Percentiles rank a stretch among this genome's conserved stretches.
phyloP scores from a whole-genome alignment of 2,797 vertebrate genomes.

The Macropus fuliginosus region DNA sequence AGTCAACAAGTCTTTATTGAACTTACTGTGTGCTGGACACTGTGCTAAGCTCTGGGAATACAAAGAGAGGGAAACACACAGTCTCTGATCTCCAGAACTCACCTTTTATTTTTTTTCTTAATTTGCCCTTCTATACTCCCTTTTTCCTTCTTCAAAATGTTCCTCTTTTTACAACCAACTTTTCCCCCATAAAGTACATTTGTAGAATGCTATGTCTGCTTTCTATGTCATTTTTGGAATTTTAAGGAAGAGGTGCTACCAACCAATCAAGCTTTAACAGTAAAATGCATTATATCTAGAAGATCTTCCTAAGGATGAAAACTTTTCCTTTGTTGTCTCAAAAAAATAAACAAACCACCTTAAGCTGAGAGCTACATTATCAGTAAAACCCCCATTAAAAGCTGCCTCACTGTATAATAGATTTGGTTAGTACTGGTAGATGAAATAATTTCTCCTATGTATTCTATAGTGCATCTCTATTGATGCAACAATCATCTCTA shows the following conservation, averaged over 20 bases:
- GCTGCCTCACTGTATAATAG: background rate
- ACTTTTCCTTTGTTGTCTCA: background rate
- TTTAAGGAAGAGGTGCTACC: background rate
- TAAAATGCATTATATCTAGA: conserved; percentile 20
- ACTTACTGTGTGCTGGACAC: background rate
- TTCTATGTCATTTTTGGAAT: conserved; percentile 41
- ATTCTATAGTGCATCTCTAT: conserved; percentile 5
- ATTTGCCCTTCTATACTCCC: background rate
- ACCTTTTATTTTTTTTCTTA: too few species aligned
- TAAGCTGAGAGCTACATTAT: conserved; percentile 43
- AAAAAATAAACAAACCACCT: conserved; percentile 1
- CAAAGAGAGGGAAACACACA: background rate
- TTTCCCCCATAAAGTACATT: background rate
- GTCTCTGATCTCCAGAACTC: background rate
- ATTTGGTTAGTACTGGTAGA: conserved; percentile 22
- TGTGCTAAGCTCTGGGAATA: background rate
- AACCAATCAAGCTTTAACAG: conserved; percentile 37
- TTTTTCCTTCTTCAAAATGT: conserved; percentile 3
- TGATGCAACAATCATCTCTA: background rate
- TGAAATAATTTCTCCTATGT: conserved; percentile 38
- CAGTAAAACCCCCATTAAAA: conserved; percentile 39
- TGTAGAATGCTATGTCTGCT: conserved; percentile 3
- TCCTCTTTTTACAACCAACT: conserved; percentile 41
- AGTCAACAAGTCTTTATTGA: background rate
- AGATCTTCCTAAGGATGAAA: conserved; percentile 27